Base-by-base conservation (phyloP, 2,888 invertebrate genomes). In the Aphidius colemani region DNA sequence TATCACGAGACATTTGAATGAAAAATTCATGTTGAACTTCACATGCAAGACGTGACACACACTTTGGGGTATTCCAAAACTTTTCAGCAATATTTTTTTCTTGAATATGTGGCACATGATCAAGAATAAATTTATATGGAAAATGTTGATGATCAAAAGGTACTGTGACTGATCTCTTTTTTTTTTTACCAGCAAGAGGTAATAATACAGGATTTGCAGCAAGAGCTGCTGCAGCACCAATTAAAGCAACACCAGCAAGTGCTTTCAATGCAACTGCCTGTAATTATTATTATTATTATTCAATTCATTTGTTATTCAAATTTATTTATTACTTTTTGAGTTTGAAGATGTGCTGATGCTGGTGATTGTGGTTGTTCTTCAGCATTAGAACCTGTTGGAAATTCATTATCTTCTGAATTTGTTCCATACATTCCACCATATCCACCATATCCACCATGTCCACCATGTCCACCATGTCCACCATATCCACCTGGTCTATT, bases 211-310 rank as follows among this genome's bases (percentile, higher is more conserved):
- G 93, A 82, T 93, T 92, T 70, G 87, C 87, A 61, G 91, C 90
- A 64, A 93, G 83, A 11, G 93, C 89, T 30, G 93, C 93, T 1
- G 93, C 92, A 43, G 92, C 92, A 46, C 93, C 93, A n/a, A 94
- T 85, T 56, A 86, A 70, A 1, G 93, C 93, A 53, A 92, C 88
- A 30, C 93, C 93, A 48, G 92, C 93, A 69, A 93, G 81, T 1
- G 93, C 93, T 71, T 86, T 86, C 43, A 89, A 81, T 45, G 87
- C 88, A 53, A 88, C 78, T 9, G 85, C 86, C 89, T 89, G 79
- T 39, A 82, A 7, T 9, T 82, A 49, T 44, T 63, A 64, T 58
- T 30, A 18, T 18, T 18, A 18, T 18, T 18, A 18, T n/a, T n/a
- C n/a, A n/a, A n/a, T n/a, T n/a, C n/a, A 18, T 18, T 18, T 18